A percentile compares a stretch with the other conserved stretches of the same genome.
phyloP scores from a whole-genome alignment of 2,888 invertebrate genomes.

The Colostygia pectinataria region DNA sequence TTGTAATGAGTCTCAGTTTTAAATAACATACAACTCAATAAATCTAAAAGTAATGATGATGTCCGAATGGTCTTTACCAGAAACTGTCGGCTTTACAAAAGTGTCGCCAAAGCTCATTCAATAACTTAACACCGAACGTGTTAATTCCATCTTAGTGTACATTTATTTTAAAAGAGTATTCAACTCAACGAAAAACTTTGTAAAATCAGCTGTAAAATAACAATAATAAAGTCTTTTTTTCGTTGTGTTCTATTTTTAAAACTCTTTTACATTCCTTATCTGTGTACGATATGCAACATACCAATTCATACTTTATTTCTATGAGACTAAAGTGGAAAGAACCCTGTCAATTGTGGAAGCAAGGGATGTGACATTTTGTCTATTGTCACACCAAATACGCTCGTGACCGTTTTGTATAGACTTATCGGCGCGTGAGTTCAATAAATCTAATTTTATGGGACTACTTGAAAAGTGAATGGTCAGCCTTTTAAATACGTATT shows the following conservation, averaged over 20 bases:
- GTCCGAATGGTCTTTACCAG: constrained; percentile 30
- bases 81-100: constrained; percentile 42
- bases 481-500: constrained; percentile 48
- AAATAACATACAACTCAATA: constrained; percentile 5
- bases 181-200: background rate
- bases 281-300: background rate
- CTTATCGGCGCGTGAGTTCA: constrained; percentile 62
- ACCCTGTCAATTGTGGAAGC: background rate
- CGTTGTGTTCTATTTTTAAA: background rate
- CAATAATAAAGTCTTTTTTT: constrained; percentile 2
- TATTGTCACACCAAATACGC: constrained; percentile 43
- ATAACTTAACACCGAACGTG: constrained; percentile 59
- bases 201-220: background rate
- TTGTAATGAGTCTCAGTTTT: background rate
- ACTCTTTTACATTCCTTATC: constrained; percentile 19
- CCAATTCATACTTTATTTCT: background rate
- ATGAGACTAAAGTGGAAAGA: background rate
- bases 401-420: constrained; percentile 49
- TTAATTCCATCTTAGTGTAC: constrained; percentile 45
- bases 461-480: constrained; percentile 54
- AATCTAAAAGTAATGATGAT: constrained; percentile 32
- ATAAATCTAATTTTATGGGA: constrained; percentile 77
- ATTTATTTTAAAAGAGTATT: constrained; percentile 1
- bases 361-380: constrained; percentile 40
- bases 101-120: constrained; percentile 45